Base-by-base conservation (phyloP, 1,140 invertebrate genomes). In the Drosophila fuyamai region DNA sequence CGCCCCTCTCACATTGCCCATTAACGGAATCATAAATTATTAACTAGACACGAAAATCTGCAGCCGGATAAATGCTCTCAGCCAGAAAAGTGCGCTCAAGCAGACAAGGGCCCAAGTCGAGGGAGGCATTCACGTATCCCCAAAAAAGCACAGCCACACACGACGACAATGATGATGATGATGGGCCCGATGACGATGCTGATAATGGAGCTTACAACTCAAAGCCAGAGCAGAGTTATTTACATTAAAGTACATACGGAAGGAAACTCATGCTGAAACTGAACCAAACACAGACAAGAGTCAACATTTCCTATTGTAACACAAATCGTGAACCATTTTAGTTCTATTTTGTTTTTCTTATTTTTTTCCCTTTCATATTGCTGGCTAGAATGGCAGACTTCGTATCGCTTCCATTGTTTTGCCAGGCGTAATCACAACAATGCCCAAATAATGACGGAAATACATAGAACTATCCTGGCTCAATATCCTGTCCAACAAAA, bases 11-110 rank as follows among this genome's bases (percentile, higher is more conserved):
- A 41, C 56, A 77, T 56, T 61, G 63, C 44, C 75, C 65, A 77
- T 77, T 78, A 78, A 77, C 57, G 47, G 58, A 58, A 61, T 77
- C 76, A 78, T 78, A 78, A 78, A 78, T 78, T 70, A 77, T 78
- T 78, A 71, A 78, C 75, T 77, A 77, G 75, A 62, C 73, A 60
- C 56, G 54, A 70, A 77, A 77, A 78, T 57, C 75, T 62, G 75
- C 56, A 77, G 65, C 56, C 57, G 74, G 73, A 78, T 78, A 78
- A 78, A 77, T 38, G 75, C 75, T 76, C n/a, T 78, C 74, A 77
- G 75, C 53, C 75, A 68, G 75, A 77, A 77, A 77, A 68, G 43
- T 77, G 75, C 75, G 75, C 47, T 70, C 48, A 70, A 68, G 75
- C 75, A 70, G 56, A 77, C 43, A 53, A 50, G 40, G 47, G 23